A percentile compares a stretch with the other conserved stretches of the same genome.
These are phyloP conservation scores for Eristalinus sepulchralis DNA, from an alignment of 2,888 invertebrate genomes.

Conservation along the genomic window DNA sequence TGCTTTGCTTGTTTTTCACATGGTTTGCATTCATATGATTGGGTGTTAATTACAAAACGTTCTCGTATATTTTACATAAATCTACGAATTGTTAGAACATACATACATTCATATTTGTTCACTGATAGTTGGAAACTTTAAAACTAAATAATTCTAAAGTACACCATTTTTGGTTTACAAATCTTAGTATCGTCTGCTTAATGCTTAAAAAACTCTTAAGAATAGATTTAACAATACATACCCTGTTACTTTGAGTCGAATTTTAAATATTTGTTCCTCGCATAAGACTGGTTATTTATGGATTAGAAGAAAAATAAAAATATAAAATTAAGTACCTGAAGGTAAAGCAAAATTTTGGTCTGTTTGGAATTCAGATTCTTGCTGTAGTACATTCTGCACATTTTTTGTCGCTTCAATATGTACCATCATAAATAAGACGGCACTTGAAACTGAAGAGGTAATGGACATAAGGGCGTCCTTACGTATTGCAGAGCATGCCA, in stretches of 20 bases:
- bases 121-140: slow-evolving; percentile 11
- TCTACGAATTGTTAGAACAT: slow-evolving; percentile 9
- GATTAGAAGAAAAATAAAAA: neutral
- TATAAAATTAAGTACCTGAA: neutral
- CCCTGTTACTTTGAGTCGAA: slow-evolving; percentile 51
- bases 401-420: too few species aligned
- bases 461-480: too few species aligned
- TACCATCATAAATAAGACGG: too few species aligned
- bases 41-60: neutral
- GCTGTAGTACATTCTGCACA: too few species aligned
- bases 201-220: slow-evolving; percentile 24
- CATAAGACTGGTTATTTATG: neutral
- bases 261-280: too few species aligned
- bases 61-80: slow-evolving; percentile 4
- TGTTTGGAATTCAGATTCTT: too few species aligned
- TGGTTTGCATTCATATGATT: neutral
- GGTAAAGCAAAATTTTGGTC: too few species aligned
- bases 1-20: neutral
- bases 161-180: neutral
- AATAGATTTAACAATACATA: slow-evolving; percentile 50
- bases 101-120: slow-evolving; percentile 25
- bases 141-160: neutral
- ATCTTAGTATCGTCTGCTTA: neutral
- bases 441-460: too few species aligned
- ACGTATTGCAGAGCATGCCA: too few species aligned